phyloP scores from a whole-genome alignment of 2,113 vertebrate genomes.

The Rhipidura dahli region DNA sequence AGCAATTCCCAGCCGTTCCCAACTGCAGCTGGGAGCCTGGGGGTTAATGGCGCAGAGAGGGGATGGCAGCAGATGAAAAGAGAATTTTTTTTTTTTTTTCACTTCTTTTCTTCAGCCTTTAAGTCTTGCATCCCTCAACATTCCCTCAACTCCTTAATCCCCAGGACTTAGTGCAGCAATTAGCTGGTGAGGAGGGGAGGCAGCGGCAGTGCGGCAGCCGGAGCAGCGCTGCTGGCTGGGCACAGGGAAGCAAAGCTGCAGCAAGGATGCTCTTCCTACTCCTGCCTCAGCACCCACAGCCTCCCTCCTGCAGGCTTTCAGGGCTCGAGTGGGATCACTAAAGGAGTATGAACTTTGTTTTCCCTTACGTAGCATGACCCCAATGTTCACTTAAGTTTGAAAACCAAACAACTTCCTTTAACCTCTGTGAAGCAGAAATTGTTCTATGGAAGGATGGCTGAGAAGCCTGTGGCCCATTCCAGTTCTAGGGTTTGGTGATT shows the following conservation, averaged over 20 bases:
- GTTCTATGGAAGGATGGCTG: background rate
- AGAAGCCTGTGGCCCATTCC: background rate
- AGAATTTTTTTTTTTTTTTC: background rate
- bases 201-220: background rate
- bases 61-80: background rate
- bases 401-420: background rate
- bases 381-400: background rate
- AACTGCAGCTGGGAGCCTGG: background rate
- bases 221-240: background rate
- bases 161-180: background rate
- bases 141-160: slow-evolving; percentile 23
- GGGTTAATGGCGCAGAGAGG: background rate
- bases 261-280: background rate
- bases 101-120: background rate
- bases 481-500: background rate
- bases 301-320: background rate
- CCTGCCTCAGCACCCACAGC: background rate
- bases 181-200: background rate
- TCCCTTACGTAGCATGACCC: background rate
- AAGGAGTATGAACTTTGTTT: background rate
- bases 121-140: background rate
- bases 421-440: no score
- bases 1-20: background rate
- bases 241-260: background rate
- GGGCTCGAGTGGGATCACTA: background rate